Conservation (phyloP, 2,888 invertebrate genomes). For the Alviniconcha strummeri region DNA sequence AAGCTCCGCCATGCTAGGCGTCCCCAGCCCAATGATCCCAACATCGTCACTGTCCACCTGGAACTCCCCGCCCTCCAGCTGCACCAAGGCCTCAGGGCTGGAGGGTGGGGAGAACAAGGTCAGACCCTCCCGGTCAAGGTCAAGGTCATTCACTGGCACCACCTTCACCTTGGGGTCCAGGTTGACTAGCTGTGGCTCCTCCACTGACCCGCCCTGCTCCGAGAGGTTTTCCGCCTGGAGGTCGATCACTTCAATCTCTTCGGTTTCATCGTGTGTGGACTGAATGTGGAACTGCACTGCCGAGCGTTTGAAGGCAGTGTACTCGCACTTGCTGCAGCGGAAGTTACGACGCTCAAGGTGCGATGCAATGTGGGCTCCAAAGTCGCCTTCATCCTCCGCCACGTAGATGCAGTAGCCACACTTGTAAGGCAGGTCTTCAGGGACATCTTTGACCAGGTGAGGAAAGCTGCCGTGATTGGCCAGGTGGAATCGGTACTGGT, state of each 20-base stretch:
- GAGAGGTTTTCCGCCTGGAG: neutral
- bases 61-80: neutral
- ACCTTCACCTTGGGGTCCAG: conserved; percentile 32
- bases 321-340: conserved; percentile 55
- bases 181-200: conserved; percentile 34
- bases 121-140: conserved; percentile 26
- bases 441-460: conserved; percentile 43
- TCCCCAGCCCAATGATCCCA: conserved; percentile 18
- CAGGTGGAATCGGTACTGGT: conserved; percentile 55
- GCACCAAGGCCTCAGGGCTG: neutral
- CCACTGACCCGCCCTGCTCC: conserved; percentile 10
- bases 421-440: conserved; percentile 47
- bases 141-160: conserved; percentile 30
- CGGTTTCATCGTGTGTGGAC: conserved; percentile 29
- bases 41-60: neutral
- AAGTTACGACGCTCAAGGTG: conserved; percentile 50
- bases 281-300: conserved; percentile 33
- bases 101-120: conserved; percentile 15
- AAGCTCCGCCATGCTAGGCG: conserved; percentile 7
- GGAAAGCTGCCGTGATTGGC: conserved; percentile 50
- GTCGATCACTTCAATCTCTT: conserved; percentile 36
- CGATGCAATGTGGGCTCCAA: conserved; percentile 50
- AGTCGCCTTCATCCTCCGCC: conserved; percentile 49
- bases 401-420: conserved; percentile 58
- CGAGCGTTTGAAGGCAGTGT: conserved; percentile 30